Conservation (phyloP, 2,888 invertebrate genomes). For the Plagiodera versicolora region DNA sequence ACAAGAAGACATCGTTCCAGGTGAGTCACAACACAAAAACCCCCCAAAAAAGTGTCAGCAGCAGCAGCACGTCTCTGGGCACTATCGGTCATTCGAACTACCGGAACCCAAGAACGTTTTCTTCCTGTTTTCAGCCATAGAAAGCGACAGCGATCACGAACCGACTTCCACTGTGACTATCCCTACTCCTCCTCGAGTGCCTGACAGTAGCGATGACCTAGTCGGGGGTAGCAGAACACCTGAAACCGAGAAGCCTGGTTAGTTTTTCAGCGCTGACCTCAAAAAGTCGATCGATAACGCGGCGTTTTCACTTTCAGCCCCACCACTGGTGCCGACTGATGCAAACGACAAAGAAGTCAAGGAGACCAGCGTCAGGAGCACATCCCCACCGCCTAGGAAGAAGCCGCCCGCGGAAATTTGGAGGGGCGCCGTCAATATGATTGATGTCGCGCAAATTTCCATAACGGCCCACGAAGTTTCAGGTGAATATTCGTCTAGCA, state of each 20-base stretch:
- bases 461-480: conserved; percentile 78
- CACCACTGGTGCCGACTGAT: conserved; percentile 18
- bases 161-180: conserved; percentile 78
- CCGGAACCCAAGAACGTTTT: too few relatives aligned
- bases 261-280: conserved; percentile 1
- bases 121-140: conserved; percentile 53
- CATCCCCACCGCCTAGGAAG: conserved; percentile 40
- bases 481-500: conserved; percentile 40
- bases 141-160: conserved; percentile 74
- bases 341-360: conserved; percentile 27
- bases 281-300: not conserved
- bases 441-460: conserved; percentile 86
- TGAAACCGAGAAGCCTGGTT: conserved; percentile 20
- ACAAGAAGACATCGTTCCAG: conserved; percentile 51
- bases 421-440: conserved; percentile 87
- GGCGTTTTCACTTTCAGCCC: too few relatives aligned
- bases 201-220: conserved; percentile 46
- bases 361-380: conserved; percentile 33
- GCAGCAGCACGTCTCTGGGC: too few relatives aligned
- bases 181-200: conserved; percentile 58
- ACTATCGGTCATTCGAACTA: too few relatives aligned
- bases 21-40: too few relatives aligned
- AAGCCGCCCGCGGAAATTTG: conserved; percentile 57
- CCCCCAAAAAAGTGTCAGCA: too few relatives aligned
- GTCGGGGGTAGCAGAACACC: conserved; percentile 14